A percentile compares a stretch with the other conserved stretches of the same genome.
Evolutionary conservation across 2,888 invertebrate genomes (phyloP).

Genomic region (Stenichneumon culpator): DNA sequence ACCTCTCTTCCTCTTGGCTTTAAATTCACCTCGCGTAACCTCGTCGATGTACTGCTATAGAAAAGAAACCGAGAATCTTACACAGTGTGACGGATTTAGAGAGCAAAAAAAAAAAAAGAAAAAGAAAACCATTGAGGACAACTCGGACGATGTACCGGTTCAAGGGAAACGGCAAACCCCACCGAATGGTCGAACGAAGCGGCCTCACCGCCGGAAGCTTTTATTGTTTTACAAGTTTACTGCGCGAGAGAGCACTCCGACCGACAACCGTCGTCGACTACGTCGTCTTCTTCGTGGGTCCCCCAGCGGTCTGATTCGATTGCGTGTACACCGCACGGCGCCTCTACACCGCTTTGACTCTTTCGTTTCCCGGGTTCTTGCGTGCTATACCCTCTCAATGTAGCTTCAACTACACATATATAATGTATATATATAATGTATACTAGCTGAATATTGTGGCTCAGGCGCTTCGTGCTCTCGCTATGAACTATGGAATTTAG

Average conservation of each 20-base stretch:
- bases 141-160: constrained; percentile 75
- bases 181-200: constrained; percentile 58
- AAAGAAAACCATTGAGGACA: constrained; percentile 67
- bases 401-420: not conserved
- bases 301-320: constrained; percentile 76
- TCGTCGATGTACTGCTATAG: constrained; percentile 8
- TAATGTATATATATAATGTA: not conserved
- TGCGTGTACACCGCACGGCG: constrained; percentile 70
- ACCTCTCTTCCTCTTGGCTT: not conserved
- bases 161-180: constrained; percentile 69
- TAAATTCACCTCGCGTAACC: not conserved
- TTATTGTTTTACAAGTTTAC: constrained; percentile 85
- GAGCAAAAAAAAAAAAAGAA: constrained; percentile 40
- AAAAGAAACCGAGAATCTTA: constrained; percentile 4
- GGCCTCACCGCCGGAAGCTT: constrained; percentile 82
- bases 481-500: too few species aligned
- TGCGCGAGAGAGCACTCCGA: constrained; percentile 65
- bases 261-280: constrained; percentile 41
- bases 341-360: constrained; percentile 64
- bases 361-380: constrained; percentile 65
- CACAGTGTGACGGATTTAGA: constrained; percentile 15
- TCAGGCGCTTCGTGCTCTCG: too few species aligned
- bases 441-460: too few species aligned
- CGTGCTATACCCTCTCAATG: not conserved
- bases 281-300: constrained; percentile 56